Percentiles rank a stretch among this genome's conserved stretches.
phyloP scores from a whole-genome alignment of 2,113 vertebrate species.

The Carlito syrichta region DNA sequence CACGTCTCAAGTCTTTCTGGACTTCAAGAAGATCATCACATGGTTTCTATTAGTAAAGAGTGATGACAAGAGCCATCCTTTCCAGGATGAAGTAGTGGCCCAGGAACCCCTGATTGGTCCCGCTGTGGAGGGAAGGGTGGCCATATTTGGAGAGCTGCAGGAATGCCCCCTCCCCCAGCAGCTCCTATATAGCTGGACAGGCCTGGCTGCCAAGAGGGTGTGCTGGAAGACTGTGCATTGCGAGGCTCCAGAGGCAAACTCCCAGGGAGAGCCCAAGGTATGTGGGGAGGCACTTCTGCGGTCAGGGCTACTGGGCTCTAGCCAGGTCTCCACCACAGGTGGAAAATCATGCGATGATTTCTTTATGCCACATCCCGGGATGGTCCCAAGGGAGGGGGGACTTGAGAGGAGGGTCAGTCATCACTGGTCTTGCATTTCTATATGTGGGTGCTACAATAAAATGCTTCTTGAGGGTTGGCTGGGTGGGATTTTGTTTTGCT shows the following conservation, averaged over 20 bases:
- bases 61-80: neutral
- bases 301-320: neutral
- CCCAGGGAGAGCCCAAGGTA: constrained; percentile 55
- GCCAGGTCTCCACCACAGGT: neutral
- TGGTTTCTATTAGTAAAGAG: neutral
- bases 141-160: constrained; percentile 61
- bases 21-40: neutral
- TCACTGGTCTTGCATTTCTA: neutral
- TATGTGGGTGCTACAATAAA: neutral
- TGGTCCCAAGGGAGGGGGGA: neutral
- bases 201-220: neutral
- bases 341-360: neutral
- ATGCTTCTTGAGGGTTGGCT: neutral
- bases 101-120: constrained; percentile 51
- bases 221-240: neutral
- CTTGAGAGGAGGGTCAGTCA: neutral
- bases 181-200: constrained; percentile 43
- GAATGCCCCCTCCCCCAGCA: constrained; percentile 25
- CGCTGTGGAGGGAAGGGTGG: neutral
- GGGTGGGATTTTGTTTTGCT: neutral
- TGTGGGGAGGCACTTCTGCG: neutral
- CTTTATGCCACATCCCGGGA: neutral
- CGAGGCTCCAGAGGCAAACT: neutral
- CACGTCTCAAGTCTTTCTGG: neutral
- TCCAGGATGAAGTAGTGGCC: constrained; percentile 32